Evolutionary conservation across 2,888 invertebrate species (phyloP).

Genomic region (Tanytarsus gracilentus): DNA sequence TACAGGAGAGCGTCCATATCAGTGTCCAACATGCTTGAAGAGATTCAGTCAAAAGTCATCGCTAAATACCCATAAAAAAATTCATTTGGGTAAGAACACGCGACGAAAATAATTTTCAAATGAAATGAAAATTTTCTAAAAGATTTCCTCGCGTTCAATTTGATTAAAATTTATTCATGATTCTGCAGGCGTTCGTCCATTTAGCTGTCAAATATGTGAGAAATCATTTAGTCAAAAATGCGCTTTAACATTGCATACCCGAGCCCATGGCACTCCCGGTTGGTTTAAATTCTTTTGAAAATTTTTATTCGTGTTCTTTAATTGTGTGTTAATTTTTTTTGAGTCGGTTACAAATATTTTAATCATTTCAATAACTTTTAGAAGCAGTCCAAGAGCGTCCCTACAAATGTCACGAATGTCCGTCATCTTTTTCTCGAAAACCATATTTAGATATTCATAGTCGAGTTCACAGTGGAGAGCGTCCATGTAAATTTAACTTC

Average conservation of each 20-base stretch:
- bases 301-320: background rate
- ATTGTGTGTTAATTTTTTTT: background rate
- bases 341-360: background rate
- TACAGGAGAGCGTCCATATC: conserved; percentile 53
- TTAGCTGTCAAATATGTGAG: conserved; percentile 42
- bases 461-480: conserved; percentile 15
- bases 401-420: conserved; percentile 50
- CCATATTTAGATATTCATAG: conserved; percentile 42
- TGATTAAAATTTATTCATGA: conserved; percentile 11
- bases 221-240: conserved; percentile 69
- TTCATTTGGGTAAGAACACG: conserved; percentile 53
- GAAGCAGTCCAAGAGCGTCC: conserved; percentile 38
- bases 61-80: conserved; percentile 61
- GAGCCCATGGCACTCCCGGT: conserved; percentile 38
- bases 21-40: conserved; percentile 59
- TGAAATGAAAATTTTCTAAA: background rate
- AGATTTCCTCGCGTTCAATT: conserved; percentile 15
- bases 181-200: conserved; percentile 49
- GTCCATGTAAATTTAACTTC: background rate
- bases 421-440: conserved; percentile 53
- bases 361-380: background rate
- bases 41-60: conserved; percentile 64
- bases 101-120: no score
- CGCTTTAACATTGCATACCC: conserved; percentile 70
- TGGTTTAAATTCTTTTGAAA: background rate